Evolutionary conservation across 37 sponge, comb jelly and placozoan genomes (phyloP), one percentile per base, ranked within the genome.

Genomic region (Agelas oroides): DNA sequence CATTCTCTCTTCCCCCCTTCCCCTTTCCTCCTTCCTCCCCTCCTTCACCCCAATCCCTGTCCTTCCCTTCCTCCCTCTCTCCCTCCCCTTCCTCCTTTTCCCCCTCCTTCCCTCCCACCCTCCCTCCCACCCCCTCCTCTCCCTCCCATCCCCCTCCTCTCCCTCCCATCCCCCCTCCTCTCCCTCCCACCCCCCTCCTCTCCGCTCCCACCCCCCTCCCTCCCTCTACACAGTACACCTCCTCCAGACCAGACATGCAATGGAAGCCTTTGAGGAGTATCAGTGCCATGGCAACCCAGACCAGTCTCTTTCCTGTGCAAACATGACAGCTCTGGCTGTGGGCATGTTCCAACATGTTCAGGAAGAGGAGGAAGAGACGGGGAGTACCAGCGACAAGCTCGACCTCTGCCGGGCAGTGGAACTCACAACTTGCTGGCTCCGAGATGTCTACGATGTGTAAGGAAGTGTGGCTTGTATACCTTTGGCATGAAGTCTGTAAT

Each of bases 391-490:
- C n/a, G n/a, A n/a, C n/a, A n/a, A n/a, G 46, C 52, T 87, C 23
- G 53, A 58, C 70, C 39, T 87, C 59, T 75, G 63, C 53, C 23
- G 58, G 20, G 81, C 88, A 23, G 88, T 87, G 23, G 88, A 87
- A n/a, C 68, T 87, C 28, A 64, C 76, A 5, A 54, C 79, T 19
- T 63, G 74, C 23, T 87, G 88, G 88, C 25, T 80, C 30, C 72
- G 73, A 65, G 81, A 87, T 53, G 61, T 87, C n/a, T 87, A 54
- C 64, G 88, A 87, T 32, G 19, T 70, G 88, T 86, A 38, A 72
- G 87, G 59, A 1, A 58, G 11, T 6, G 53, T 71, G 67, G n/a
- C n/a, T n/a, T n/a, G n/a, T n/a, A 14, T 35, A n/a, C 34, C 40
- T 35, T 36, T 77, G 23, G 16, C 11, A 63, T 77, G 13, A 36